A percentile compares a stretch with the other conserved stretches of the same genome.
These are phyloP conservation scores for Tadarida brasiliensis DNA, from an alignment of 2,797 vertebrate species.

Conservation along the genomic window DNA sequence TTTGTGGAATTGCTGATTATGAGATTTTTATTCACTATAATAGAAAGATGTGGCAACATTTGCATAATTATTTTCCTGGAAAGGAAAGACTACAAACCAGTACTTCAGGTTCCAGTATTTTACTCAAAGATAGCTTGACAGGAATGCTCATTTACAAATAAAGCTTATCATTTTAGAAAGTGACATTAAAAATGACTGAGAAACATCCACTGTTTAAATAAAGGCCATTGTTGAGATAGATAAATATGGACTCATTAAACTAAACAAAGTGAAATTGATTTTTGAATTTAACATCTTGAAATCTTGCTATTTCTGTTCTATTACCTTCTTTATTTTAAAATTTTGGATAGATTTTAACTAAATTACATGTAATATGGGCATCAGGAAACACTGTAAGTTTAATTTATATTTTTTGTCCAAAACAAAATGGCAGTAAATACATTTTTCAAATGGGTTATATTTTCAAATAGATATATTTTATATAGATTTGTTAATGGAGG, in stretches of 20 bases:
- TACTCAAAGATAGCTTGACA: conserved; percentile 11
- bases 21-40: conserved; percentile 9
- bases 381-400: background rate
- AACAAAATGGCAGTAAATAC: background rate
- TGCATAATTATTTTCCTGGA: background rate
- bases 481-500: background rate
- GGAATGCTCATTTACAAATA: conserved; percentile 27
- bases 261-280: background rate
- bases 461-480: background rate
- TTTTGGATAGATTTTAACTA: background rate
- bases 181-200: conserved; percentile 14
- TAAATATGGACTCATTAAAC: background rate
- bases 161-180: conserved; percentile 44
- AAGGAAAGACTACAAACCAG: background rate
- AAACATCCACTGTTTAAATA: background rate
- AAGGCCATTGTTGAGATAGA: background rate
- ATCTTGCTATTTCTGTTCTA: conserved; percentile 20
- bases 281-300: background rate
- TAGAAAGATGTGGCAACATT: conserved; percentile 45
- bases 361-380: background rate
- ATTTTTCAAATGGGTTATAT: conserved; percentile 29
- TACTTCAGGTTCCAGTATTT: conserved; percentile 11
- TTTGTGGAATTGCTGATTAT: background rate
- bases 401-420: conserved; percentile 2
- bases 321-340: background rate